These are phyloP conservation scores for Eupithecia subumbrata DNA, from an alignment of 2,888 invertebrate genomes.

Conservation along the genomic window DNA sequence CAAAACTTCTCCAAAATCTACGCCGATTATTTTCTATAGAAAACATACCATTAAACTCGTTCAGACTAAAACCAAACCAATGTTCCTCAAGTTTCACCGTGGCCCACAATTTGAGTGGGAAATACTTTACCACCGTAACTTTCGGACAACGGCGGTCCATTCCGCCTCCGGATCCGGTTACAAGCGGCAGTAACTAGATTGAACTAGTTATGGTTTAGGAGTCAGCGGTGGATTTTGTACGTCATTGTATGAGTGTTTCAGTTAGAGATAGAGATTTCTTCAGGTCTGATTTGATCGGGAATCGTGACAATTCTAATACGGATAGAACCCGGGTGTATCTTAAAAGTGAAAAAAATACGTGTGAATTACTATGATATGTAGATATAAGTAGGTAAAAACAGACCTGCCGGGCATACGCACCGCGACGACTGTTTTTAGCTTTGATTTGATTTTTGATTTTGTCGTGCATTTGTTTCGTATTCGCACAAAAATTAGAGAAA, in stretches of 20 bases:
- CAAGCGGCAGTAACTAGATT: constrained; percentile 36
- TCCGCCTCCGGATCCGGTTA: constrained; percentile 36
- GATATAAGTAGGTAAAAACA: no score
- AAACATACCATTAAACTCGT: background rate
- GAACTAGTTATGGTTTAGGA: constrained; percentile 26
- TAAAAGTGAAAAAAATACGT: no score
- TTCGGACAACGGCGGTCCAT: constrained; percentile 37
- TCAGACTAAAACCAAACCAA: constrained; percentile 8
- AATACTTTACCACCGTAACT: constrained; percentile 37
- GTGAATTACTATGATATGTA: no score
- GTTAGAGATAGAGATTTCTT: background rate
- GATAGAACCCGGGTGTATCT: no score
- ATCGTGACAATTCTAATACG: no score
- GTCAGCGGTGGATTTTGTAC: background rate
- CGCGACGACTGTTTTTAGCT: no score
- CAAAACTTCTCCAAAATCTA: background rate
- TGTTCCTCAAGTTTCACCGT: background rate
- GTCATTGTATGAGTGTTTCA: background rate
- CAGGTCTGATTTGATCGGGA: background rate
- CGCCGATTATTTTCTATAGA: background rate
- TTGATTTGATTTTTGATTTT: no score
- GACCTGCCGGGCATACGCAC: no score
- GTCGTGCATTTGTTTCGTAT: no score
- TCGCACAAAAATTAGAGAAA: no score
- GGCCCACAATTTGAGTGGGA: constrained; percentile 20